Conservation (phyloP, 2,888 invertebrate genomes). For the Amitus sp. region DNA sequence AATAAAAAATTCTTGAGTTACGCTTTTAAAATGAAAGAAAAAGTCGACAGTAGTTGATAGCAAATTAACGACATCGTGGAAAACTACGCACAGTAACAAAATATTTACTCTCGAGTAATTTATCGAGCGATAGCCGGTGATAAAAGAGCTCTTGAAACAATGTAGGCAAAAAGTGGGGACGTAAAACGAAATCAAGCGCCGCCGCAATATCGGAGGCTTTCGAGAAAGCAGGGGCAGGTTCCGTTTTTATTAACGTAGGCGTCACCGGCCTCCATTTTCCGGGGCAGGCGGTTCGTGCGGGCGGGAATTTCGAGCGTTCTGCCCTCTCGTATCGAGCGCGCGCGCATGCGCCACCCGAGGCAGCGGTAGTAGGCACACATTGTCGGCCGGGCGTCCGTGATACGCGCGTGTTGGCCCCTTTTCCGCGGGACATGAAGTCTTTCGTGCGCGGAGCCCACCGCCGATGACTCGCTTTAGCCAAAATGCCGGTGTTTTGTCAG, state of each 20-base stretch:
- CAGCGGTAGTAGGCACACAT: conserved; percentile 55
- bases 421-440: conserved; percentile 25
- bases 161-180: not conserved
- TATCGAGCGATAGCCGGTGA: not conserved
- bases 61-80: no score
- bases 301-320: conserved; percentile 11
- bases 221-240: not conserved
- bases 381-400: conserved; percentile 59
- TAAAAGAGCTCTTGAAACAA: not conserved
- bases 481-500: conserved; percentile 10
- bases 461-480: conserved; percentile 14
- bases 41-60: no score
- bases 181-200: not conserved
- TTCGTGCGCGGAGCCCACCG: conserved; percentile 17
- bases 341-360: conserved; percentile 37
- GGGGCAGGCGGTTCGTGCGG: conserved; percentile 46
- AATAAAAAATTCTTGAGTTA: no score
- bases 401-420: conserved; percentile 50
- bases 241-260: conserved; percentile 28
- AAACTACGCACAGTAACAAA: no score
- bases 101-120: no score
- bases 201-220: not conserved
- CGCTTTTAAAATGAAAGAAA: no score
- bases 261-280: conserved; percentile 55
- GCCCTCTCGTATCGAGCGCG: conserved; percentile 39